Base-by-base conservation (phyloP, 2,113 vertebrate species). In the Misgurnus anguillicaudatus region DNA sequence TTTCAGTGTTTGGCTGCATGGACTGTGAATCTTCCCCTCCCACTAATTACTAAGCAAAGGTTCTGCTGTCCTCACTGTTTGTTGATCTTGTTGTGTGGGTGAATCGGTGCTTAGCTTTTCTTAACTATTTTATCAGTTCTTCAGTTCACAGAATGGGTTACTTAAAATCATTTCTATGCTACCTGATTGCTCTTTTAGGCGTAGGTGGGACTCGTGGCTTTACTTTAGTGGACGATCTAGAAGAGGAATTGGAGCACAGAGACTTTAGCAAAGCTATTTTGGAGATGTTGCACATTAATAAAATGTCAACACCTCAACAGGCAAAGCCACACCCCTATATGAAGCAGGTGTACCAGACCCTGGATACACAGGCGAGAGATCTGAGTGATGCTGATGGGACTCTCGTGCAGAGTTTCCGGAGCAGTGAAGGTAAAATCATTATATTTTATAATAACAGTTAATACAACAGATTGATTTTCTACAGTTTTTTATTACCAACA, bases 201-300 rank as follows among this genome's bases (percentile, higher is more conserved):
- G 45, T 79, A 83, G 75, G 74, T 86, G 71, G 60, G 41, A 19
- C 85, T 60, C 0, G 64, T 2, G 81, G 82, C 39, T 55, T 84
- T 11, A 17, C 77, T 60, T 65, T 84, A 63, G 81, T 66, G 55
- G 76, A 78, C 14, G 83, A 78, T 0, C 79, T 5, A 36, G 72
- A 66, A 41, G 76, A 77, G 6, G 70, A 67, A 0, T 75, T 85
- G 21, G 85, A 48, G 4, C 53, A 89, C 45, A 39, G 42, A 58
- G 80, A 84, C 9, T 57, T 88, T 9, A 81, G 82, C 84, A 86
- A 90, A 79, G 91, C 89, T 42, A 93, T 93, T 79, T 39, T 93
- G 85, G 92, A 94, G 83, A 92, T 93, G 91, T 81, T 92, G 3
- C 93, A 92, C 63, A 92, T 94, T 57, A 86, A 88, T 38, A 90